Evolutionary conservation across 92 coral and sea anemone species (phyloP), one percentile per base, ranked within the genome.

Genomic region (Micromussa lordhowensis): DNA sequence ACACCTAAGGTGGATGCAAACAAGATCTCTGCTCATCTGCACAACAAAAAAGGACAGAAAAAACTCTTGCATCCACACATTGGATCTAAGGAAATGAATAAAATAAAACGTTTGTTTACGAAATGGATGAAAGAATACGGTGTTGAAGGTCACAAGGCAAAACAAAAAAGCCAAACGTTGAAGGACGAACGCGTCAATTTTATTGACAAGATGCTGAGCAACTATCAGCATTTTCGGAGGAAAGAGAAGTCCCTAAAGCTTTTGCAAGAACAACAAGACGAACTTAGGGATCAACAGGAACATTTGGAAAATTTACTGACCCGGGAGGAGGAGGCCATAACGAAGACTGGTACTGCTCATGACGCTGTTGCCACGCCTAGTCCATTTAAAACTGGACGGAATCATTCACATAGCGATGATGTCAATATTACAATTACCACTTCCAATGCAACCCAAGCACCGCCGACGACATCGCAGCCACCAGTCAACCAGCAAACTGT

Each of bases 201-300:
- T 53, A 87, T 95, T 14, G 91, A 87, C 73, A 94, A 92, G 36
- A 88, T 95, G 93, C 79, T 95, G 30, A 88, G 63, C 48, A 94
- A 91, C 63, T 95, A 94, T 75, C 93, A 92, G 64, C 88, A 94
- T 75, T 92, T 91, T 51, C 84, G 94, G 30, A 77, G 80, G 79
- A 95, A 89, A 85, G 92, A 93, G 70, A 70, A 86, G 9, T 77
- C 95, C 18, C 76, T 95, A 36, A 63, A 59, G 63, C 73, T 59
- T 15, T 71, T 95, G 68, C 78, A 92, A 38, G 30, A 85, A 30
- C 88, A 95, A 53, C 98, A 90, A 40, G 64, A 48, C 15, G 85
- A 88, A 1, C 88, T 95, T 3, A 88, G 79, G 64, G 74, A 69
- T 51, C 90, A 95, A 74, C 94, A 87, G 86, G 66, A 87, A 71